These are phyloP conservation scores for Falcaria lacertinaria DNA, from an alignment of 2,888 invertebrate genomes.

Conservation along the genomic window DNA sequence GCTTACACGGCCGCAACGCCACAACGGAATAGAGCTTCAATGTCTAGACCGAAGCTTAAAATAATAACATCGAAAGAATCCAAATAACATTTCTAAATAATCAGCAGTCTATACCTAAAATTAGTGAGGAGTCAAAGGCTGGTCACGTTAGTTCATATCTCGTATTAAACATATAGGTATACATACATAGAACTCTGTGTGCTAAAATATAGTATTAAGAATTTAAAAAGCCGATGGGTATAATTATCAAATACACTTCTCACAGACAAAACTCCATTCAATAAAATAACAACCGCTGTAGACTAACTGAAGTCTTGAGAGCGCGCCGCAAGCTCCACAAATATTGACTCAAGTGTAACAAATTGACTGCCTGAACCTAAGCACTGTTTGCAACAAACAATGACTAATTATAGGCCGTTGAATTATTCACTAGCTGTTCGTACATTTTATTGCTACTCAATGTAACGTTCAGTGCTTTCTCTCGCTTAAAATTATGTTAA, in stretches of 20 bases:
- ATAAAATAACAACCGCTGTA: constrained; percentile 20
- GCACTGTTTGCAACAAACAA: constrained; percentile 30
- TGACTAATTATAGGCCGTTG: constrained; percentile 27
- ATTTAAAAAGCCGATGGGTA: too few relatives aligned
- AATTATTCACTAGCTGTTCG: constrained; percentile 26
- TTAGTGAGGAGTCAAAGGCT: too few relatives aligned
- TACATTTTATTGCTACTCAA: constrained; percentile 4
- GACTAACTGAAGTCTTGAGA: constrained; percentile 19
- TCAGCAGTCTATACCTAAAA: too few relatives aligned
- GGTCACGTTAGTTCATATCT: too few relatives aligned
- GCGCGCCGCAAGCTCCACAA: constrained; percentile 20
- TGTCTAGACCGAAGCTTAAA: neutral
- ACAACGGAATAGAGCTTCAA: constrained; percentile 12
- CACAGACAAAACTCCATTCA: constrained; percentile 15
- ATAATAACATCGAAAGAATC: constrained; percentile 1
- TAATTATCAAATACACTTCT: neutral
- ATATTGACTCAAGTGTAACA: constrained; percentile 34
- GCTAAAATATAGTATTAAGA: too few relatives aligned
- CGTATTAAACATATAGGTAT: too few relatives aligned
- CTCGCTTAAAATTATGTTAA: constrained; percentile 14
- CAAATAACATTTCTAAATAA: too few relatives aligned
- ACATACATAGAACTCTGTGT: too few relatives aligned
- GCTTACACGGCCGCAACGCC: constrained; percentile 18
- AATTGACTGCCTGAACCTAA: constrained; percentile 27
- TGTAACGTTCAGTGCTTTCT: constrained; percentile 5